A percentile compares a stretch with the other conserved stretches of the same genome.
Conservation (phyloP, 2,797 vertebrate species). For the Molossus alvarezi region DNA sequence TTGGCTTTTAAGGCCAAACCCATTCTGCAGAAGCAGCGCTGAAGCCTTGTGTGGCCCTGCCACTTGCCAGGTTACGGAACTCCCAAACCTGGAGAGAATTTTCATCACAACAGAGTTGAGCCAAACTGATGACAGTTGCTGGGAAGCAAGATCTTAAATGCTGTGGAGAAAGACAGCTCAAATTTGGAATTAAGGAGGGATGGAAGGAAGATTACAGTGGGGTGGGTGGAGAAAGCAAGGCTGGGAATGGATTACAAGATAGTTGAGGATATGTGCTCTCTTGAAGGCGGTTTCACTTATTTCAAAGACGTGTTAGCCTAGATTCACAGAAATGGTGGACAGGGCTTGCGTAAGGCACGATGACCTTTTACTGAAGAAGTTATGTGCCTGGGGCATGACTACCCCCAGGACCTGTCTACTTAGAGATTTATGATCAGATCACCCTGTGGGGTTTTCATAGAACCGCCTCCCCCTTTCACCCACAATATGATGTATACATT, state of each 20-base stretch:
- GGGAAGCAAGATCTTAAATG: background rate
- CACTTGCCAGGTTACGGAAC: background rate
- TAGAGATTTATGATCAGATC: background rate
- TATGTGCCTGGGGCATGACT: background rate
- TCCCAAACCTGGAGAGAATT: background rate
- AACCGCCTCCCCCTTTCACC: background rate
- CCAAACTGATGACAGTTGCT: background rate
- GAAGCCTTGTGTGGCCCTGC: background rate
- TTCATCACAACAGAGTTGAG: background rate
- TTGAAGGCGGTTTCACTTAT: background rate
- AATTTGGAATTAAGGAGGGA: background rate
- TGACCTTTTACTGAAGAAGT: background rate
- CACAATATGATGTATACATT: background rate
- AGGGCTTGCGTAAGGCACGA: background rate
- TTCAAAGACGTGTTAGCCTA: background rate
- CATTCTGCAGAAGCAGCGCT: background rate
- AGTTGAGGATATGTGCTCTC: background rate
- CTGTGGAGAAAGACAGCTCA: background rate
- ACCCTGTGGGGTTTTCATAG: background rate
- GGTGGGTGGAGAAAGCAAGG: background rate
- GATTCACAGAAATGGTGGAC: background rate
- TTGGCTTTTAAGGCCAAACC: conserved; percentile 8
- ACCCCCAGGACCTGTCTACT: background rate
- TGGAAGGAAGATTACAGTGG: background rate
- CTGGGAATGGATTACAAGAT: accelerated